Conservation (phyloP, 2,113 vertebrate species). For the Dascyllus trimaculatus region DNA sequence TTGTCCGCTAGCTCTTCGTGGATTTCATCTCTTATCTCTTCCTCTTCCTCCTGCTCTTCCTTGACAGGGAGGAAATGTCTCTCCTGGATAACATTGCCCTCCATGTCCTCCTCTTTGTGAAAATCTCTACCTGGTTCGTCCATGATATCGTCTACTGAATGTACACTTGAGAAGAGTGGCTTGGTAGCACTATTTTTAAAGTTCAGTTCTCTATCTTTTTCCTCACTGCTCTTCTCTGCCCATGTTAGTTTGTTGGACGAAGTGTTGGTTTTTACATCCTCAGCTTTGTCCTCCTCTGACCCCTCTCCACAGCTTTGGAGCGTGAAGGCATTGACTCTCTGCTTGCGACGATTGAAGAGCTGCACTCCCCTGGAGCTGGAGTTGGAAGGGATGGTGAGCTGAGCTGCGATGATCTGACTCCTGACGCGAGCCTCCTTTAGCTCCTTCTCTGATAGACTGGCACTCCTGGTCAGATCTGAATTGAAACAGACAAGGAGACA, state of each 20-base stretch:
- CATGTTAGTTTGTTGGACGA: slow-evolving; percentile 78
- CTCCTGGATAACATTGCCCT: slow-evolving; percentile 67
- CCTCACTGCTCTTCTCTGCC: slow-evolving; percentile 79
- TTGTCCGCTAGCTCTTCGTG: slow-evolving; percentile 55
- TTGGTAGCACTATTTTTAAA: slow-evolving; percentile 65
- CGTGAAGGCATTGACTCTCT: slow-evolving; percentile 91
- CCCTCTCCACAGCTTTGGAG: slow-evolving; percentile 80
- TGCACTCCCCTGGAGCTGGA: slow-evolving; percentile 93
- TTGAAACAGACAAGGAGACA: slow-evolving; percentile 35
- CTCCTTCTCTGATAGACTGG: slow-evolving; percentile 93
- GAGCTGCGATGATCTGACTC: slow-evolving; percentile 93
- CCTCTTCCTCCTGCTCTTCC: slow-evolving; percentile 77
- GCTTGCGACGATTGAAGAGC: slow-evolving; percentile 93
- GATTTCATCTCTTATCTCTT: slow-evolving; percentile 59
- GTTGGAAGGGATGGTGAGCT: slow-evolving; percentile 90
- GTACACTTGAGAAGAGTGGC: slow-evolving; percentile 43
- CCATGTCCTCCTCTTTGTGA: slow-evolving; percentile 52
- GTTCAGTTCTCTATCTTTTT: slow-evolving; percentile 52
- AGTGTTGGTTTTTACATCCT: slow-evolving; percentile 62
- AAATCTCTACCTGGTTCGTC: slow-evolving; percentile 79
- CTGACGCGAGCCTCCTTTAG: slow-evolving; percentile 91
- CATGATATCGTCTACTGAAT: slow-evolving; percentile 78
- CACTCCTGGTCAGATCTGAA: slow-evolving; percentile 88
- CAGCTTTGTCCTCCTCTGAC: slow-evolving; percentile 51
- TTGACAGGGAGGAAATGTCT: slow-evolving; percentile 85